Evolutionary conservation across 2,888 invertebrate species (phyloP), one percentile per base, ranked within the genome.

Genomic region (Melinaea menophilus): DNA sequence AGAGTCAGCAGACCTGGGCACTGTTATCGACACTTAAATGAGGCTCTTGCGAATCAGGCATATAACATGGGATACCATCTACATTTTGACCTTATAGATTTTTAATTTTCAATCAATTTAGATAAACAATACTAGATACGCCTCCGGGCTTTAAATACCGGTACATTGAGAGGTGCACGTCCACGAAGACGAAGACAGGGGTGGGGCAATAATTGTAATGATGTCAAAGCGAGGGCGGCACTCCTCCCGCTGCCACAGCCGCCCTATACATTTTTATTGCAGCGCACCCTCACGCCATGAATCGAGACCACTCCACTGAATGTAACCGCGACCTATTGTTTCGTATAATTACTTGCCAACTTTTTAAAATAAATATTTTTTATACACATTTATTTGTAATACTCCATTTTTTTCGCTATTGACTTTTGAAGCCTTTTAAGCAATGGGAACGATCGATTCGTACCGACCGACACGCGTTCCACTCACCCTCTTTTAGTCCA

Each of bases 271-370:
- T 80, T 84, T 86, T 85, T 84, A 88, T 84, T 80, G 78, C 81
- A 72, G 71, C 77, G 78, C 80, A 80, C 85, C 84, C 82, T 77
- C 72, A 71, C 74, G 71, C 72, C 72, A 73, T 74, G 72, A 77
- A 72, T 31, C 76, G 74, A 74, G 79, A 77, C 82, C 82, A 82
- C 84, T 87, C 86, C 76, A 83, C 83, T 85, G 82, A 86, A 86
- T 83, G 85, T 85, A 86, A 88, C 81, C 79, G 81, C 79, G 69
- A 62, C 75, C 73, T 74, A 82, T 82, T 84, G 80, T 80, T 84
- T 79, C 79, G 75, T 82, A 79, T 81, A 86, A 82, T 84, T 66
- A 70, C 65, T 69, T 71, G 71, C 72, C 73, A 69, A 72, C 66
- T 73, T 66, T 65, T 68, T 69, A 66, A 72, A 67, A 68, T 66